Evolutionary conservation across 2,888 invertebrate genomes (phyloP), one percentile per base, ranked within the genome.

Genomic region (Parnassius glacialis): DNA sequence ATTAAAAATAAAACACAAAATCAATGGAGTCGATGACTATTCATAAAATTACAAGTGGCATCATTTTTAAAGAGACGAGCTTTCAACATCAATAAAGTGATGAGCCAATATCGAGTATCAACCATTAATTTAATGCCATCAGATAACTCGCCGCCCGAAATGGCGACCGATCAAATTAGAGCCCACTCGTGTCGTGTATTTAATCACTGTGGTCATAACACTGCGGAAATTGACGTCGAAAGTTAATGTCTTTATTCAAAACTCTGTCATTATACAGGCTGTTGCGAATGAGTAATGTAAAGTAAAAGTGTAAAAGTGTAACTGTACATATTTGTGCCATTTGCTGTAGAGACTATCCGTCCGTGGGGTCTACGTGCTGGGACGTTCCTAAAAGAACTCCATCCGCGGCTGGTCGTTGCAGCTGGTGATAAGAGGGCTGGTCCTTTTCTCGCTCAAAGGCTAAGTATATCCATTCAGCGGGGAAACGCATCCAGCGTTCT

Each of bases 201-300:
- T 81, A 77, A 85, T 81, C 81, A 81, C 69, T 67, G 64, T 62
- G 65, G 65, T 74, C 70, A 74, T 75, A 78, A 78, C 75, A 71
- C 74, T 76, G 74, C 75, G 71, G 70, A 76, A 74, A 78, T 75
- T 72, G 70, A 68, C 68, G 75, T 74, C 74, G 73, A 76, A 77
- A 73, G 66, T 73, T 81, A 78, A 88, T 82, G 83, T 84, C 87
- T 87, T 80, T 77, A 87, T 86, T 73, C 74, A 74, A 73, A 41
- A 25, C 72, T 20, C 52, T 50, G 41, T 1, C 42, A 50, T 47
- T 66, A 63, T 75, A 76, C 68, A 66, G 71, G 68, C 59, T 74
- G 72, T 72, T 66, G 58, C 16, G 16, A 42, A 25, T 7, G 5
- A 34, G 34, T 34, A 7, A 34, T 34, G 34, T 7, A 34, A 3